Base-by-base conservation (phyloP, 2,797 vertebrate genomes). In the Prunella strophiata region DNA sequence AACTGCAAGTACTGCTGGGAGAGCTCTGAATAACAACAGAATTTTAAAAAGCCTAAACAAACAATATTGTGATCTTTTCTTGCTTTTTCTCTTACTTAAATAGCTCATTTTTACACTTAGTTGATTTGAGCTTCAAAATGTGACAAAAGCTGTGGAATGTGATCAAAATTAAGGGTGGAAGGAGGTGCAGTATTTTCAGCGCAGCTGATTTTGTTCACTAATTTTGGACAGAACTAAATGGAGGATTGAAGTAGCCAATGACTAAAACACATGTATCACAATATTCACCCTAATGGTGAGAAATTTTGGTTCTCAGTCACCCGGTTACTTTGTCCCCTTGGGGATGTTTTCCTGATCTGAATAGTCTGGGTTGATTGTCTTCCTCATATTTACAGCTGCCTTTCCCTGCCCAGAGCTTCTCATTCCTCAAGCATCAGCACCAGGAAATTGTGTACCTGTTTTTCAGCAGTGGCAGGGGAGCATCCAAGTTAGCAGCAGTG, bases 401-500 rank as follows among this genome's bases (percentile, higher is more conserved):
- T 89, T 88, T 74, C 27, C 26, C 8, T 81, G 76, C 32, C 15
- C n/a, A 13, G 55, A 77, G 26, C 54, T 78, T 82, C 87, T 92
- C 42, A 68, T 80, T 94, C 72, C 55, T 61, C 62, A 58, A 51
- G 74, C 61, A 88, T 54, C 83, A 86, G 52, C 63, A 57, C 27
- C 70, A 61, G 84, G 54, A 86, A 95, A 89, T 91, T 85, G 55
- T 68, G 40, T 94, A 73, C 83, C 88, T 83, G 79, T 83, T 95
- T 91, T 91, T 89, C 91, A 96, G 87, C 63, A 76, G 75, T 61
- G 87, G 78, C 55, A 81, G 11, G 48, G 34, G 70, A 89, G 36
- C 77, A 66, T 19, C 2, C 0, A 63, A 89, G 52, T 70, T 76
- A 74, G 42, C 83, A 82, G 82, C 77, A 92, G 77, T 2, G 2